Evolutionary conservation across 2,113 vertebrate genomes (phyloP).

Genomic region (Hippocampus comes): DNA sequence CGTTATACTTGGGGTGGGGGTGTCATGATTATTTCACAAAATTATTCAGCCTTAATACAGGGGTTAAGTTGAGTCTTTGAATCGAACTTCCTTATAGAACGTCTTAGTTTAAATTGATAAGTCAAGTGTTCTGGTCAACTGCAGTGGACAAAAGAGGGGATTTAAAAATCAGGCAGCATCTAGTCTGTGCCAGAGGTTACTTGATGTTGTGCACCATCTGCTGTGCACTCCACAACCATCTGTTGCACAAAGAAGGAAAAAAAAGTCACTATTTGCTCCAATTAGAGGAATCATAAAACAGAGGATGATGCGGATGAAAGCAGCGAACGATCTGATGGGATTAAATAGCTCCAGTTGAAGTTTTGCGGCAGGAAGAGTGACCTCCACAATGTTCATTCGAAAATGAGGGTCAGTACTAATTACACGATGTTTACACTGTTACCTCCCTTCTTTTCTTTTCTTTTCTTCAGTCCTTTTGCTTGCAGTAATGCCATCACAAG

Average conservation of each 20-base stretch:
- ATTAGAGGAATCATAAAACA: constrained; percentile 26
- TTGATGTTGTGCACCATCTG: constrained; percentile 28
- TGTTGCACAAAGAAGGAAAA: constrained; percentile 22
- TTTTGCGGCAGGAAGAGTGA: neutral
- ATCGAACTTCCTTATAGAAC: neutral
- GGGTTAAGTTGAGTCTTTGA: neutral
- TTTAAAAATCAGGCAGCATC: constrained; percentile 3
- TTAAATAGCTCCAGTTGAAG: constrained; percentile 9
- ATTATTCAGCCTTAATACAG: too few species aligned
- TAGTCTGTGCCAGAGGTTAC: neutral
- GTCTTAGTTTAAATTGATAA: neutral
- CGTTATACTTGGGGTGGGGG: too few species aligned
- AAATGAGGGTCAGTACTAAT: neutral
- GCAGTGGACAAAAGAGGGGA: constrained; percentile 3
- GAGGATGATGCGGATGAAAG: constrained; percentile 14
- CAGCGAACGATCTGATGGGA: constrained; percentile 31
- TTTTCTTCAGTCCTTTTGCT: too few species aligned
- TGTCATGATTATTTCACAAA: too few species aligned
- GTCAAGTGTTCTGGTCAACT: neutral
- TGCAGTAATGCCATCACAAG: too few species aligned
- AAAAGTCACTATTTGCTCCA: constrained; percentile 19
- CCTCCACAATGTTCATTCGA: neutral
- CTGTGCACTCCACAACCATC: constrained; percentile 27
- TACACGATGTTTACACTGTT: neutral
- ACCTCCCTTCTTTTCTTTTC: neutral